These are phyloP conservation scores for Palythoa grandiflora DNA, from an alignment of 92 coral and sea anemone genomes.

Conservation along the genomic window DNA sequence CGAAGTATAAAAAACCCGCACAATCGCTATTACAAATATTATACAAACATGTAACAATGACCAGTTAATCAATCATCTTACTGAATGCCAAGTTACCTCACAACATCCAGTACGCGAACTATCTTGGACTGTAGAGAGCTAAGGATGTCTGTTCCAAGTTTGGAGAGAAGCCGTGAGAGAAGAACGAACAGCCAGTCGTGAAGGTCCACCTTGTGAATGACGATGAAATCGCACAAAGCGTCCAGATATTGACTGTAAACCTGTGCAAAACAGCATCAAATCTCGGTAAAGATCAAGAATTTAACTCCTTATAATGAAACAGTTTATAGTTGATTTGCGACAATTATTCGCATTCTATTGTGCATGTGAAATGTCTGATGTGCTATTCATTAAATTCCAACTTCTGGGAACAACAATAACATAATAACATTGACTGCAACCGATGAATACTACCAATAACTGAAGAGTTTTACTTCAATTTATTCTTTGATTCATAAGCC, in stretches of 20 bases:
- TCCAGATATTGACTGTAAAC: conserved; percentile 95
- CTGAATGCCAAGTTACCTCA: conserved; percentile 66
- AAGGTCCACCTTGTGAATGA: conserved; percentile 94
- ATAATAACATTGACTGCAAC: neutral
- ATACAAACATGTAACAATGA: neutral
- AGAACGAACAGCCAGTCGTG: conserved; percentile 97
- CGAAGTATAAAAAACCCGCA: neutral
- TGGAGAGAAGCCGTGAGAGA: conserved; percentile 90
- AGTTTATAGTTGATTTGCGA: neutral
- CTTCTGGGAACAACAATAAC: neutral
- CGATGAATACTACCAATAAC: neutral
- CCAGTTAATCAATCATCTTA: neutral
- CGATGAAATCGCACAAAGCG: conserved; percentile 94
- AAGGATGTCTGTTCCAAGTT: conserved; percentile 92
- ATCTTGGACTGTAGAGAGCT: conserved; percentile 95
- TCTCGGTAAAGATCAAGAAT: neutral
- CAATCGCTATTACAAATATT: neutral
- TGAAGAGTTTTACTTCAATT: neutral
- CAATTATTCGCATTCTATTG: neutral
- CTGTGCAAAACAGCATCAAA: conserved; percentile 49
- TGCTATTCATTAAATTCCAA: too few relatives aligned
- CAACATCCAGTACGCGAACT: conserved; percentile 93
- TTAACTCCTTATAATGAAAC: neutral
- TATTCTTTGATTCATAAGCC: too few relatives aligned
- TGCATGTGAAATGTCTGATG: neutral